Evolutionary conservation across 2,888 invertebrate species (phyloP), one percentile per base, ranked within the genome.

Genomic region (Perdita meconis): DNA sequence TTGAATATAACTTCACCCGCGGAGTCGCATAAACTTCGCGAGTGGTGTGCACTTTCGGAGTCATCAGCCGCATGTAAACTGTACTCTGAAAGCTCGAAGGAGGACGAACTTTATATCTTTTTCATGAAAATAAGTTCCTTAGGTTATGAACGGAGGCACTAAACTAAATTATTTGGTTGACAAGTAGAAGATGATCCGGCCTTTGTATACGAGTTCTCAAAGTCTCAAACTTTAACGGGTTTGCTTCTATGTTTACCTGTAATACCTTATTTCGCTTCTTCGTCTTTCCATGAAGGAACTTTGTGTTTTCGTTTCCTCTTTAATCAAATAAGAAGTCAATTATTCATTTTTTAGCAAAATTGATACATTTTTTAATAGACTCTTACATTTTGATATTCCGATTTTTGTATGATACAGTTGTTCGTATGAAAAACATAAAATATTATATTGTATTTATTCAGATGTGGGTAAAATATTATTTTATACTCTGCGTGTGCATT

Each of bases 101-200:
- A 40, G 68, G 24, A 40, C 63, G 53, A 82, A 81, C 72, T 84
- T 85, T 80, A 82, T 67, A 72, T 44, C 78, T 83, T 86, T 80
- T 82, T 81, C 86, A 78, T 78, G 78, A 78, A 78, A 86, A 82
- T 82, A 82, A 80, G 82, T 65, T 82, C 53, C 64, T 44, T 30
- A 26, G 73, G 47, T 85, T 78, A 81, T 78, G 66, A 55, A 53
- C 64, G 6, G 34, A 26, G 50, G 61, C 70, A 73, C 57, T 40
- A 44, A 60, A 64, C 57, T 83, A 74, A 81, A 83, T 80, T 78
- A 76, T 75, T 80, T 67, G 68, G 38, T 70, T 74, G 78, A 81
- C 79, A 75, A 72, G 78, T 60, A 67, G 34, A 57, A 57, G 61
- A 53, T 30, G 68, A 63, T 47, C 69, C 51, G 22, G 42, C 19